Conservation (phyloP, 1,140 invertebrate species). For the Bicyclus anynana region DNA sequence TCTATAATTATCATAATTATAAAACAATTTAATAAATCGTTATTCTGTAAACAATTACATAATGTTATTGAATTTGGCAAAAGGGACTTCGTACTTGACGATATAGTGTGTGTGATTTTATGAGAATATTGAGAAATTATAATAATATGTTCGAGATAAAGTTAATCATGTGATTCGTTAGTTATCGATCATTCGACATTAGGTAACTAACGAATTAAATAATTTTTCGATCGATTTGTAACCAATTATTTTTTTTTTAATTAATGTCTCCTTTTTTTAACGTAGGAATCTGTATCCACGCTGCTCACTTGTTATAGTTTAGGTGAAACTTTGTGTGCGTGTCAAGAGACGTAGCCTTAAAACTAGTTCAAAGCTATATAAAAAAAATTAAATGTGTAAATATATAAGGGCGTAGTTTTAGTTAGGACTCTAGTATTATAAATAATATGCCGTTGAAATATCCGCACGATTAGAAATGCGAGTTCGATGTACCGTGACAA, state of each 20-base stretch:
- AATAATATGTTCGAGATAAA: too few species aligned
- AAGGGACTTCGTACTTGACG: too few species aligned
- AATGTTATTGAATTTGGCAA: too few species aligned
- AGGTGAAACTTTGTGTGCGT: constrained; percentile 54
- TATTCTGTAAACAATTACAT: too few species aligned
- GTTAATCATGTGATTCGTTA: too few species aligned
- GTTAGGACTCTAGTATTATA: constrained; percentile 54
- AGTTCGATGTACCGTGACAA: constrained; percentile 32
- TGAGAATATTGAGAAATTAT: neutral
- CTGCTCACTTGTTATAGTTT: constrained; percentile 56
- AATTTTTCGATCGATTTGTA: constrained; percentile 1
- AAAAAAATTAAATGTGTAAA: constrained; percentile 61
- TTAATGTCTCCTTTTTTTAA: constrained; percentile 52
- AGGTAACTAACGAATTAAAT: too few species aligned
- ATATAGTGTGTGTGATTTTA: constrained; percentile 15
- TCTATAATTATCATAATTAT: too few species aligned
- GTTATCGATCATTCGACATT: too few species aligned
- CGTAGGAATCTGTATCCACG: constrained; percentile 43
- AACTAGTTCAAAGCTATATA: constrained; percentile 74
- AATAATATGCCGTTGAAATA: constrained; percentile 50
- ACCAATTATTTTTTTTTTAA: constrained; percentile 40
- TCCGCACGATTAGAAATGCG: constrained; percentile 39
- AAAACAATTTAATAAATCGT: too few species aligned
- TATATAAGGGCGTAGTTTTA: constrained; percentile 63
- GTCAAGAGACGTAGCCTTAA: constrained; percentile 70